These are phyloP conservation scores for Alligator sinensis DNA, from an alignment of 2,113 vertebrate species.

Conservation along the genomic window DNA sequence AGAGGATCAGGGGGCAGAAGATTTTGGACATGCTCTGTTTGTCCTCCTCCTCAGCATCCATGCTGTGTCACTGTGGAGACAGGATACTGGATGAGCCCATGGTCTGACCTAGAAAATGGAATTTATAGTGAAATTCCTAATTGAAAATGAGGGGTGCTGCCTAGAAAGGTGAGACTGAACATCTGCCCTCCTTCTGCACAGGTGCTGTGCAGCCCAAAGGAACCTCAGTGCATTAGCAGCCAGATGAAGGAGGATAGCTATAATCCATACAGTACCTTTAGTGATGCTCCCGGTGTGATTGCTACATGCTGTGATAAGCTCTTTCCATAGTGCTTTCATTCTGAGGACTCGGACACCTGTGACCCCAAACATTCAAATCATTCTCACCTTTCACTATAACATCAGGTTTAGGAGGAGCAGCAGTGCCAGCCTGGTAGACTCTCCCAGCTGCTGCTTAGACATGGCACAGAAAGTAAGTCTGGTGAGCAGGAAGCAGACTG, in stretches of 20 bases:
- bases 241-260: slow-evolving; percentile 40
- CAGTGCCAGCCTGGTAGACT: no score
- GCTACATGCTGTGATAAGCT: neutral
- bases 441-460: no score
- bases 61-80: no score
- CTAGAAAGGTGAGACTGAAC: slow-evolving; percentile 22
- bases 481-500: neutral
- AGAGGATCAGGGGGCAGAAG: no score
- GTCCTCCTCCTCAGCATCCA: no score
- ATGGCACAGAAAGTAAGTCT: neutral
- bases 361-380: neutral
- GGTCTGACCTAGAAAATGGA: no score
- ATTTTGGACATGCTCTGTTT: no score
- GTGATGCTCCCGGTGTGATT: neutral
- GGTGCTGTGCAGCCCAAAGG: slow-evolving; percentile 1
- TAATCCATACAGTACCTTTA: slow-evolving; percentile 43
- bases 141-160: neutral
- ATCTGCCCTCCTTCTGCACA: neutral
- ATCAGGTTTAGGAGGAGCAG: neutral
- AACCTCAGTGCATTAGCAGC: neutral
- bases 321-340: neutral
- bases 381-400: neutral
- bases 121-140: neutral
- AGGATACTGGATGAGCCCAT: no score
- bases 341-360: neutral